Percentiles rank a stretch among this genome's conserved stretches.
These are phyloP conservation scores for Epizoanthus scotinus DNA, from an alignment of 92 coral and sea anemone genomes.

Conservation along the genomic window DNA sequence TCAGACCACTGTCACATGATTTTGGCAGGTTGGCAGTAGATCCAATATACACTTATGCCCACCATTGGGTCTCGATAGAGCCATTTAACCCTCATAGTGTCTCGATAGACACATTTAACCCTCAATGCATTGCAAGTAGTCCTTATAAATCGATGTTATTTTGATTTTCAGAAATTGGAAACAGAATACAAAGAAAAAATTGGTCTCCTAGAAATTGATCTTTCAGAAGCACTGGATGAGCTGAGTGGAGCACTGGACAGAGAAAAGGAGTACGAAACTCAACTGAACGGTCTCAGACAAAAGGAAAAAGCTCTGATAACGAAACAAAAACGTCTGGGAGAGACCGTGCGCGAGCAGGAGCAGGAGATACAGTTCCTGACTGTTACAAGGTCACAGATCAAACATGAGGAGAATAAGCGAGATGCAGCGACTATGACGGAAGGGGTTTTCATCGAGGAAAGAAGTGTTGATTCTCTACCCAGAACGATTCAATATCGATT, in stretches of 20 bases:
- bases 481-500: conserved; percentile 22
- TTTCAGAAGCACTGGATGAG: conserved; percentile 94
- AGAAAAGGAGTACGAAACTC: conserved; percentile 80
- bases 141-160: background rate
- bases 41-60: too few species aligned
- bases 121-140: background rate
- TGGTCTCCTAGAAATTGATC: conserved; percentile 78
- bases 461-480: conserved; percentile 66
- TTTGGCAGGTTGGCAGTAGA: too few species aligned
- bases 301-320: conserved; percentile 85
- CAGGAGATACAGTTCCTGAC: conserved; percentile 85
- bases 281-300: conserved; percentile 69
- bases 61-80: background rate
- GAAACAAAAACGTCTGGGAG: conserved; percentile 82
- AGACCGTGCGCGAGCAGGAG: conserved; percentile 88
- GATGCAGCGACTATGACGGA: conserved; percentile 74
- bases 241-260: conserved; percentile 93
- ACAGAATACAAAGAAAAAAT: conserved; percentile 83
- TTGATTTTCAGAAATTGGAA: conserved; percentile 65
- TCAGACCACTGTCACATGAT: too few species aligned
- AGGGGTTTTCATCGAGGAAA: conserved; percentile 63
- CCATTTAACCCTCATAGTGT: background rate
- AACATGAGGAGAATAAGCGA: conserved; percentile 42
- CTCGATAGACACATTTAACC: background rate
- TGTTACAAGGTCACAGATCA: conserved; percentile 45